Conservation (phyloP, 53 echinoderm and acorn worm species). For the Holothuria scabra region DNA sequence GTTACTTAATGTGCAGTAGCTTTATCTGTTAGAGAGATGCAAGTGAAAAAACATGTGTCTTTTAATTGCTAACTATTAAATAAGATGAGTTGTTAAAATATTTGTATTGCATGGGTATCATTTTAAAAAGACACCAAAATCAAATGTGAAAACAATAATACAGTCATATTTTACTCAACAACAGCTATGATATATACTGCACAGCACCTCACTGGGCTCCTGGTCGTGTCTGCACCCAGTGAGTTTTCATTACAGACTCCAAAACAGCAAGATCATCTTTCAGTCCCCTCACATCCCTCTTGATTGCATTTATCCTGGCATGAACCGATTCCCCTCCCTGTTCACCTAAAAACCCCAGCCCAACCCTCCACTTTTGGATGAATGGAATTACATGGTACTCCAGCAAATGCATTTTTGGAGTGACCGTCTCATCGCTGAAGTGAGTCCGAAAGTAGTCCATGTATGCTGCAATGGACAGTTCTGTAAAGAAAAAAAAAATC, state of each 20-base stretch:
- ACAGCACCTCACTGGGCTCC: background rate
- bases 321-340: slow-evolving; percentile 52
- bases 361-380: slow-evolving; percentile 38
- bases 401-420: slow-evolving; percentile 45
- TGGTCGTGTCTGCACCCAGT: slow-evolving; percentile 44
- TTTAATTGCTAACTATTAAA: too few relatives aligned
- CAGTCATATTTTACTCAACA: background rate
- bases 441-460: slow-evolving; percentile 35
- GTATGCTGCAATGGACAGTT: slow-evolving; percentile 5
- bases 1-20: too few relatives aligned
- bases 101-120: background rate
- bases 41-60: too few relatives aligned
- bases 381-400: slow-evolving; percentile 45
- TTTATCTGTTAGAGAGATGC: too few relatives aligned
- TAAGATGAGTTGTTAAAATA: too few relatives aligned
- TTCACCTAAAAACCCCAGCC: slow-evolving; percentile 42
- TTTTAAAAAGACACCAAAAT: background rate
- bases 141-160: background rate
- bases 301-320: slow-evolving; percentile 36
- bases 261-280: slow-evolving; percentile 39
- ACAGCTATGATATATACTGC: too few relatives aligned
- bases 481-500: background rate
- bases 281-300: slow-evolving; percentile 35
- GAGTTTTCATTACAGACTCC: slow-evolving; percentile 38
- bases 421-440: slow-evolving; percentile 19